Percentiles rank a stretch among this genome's conserved stretches.
Conservation (phyloP, 1,140 invertebrate species). For the Diabrotica virgifera region DNA sequence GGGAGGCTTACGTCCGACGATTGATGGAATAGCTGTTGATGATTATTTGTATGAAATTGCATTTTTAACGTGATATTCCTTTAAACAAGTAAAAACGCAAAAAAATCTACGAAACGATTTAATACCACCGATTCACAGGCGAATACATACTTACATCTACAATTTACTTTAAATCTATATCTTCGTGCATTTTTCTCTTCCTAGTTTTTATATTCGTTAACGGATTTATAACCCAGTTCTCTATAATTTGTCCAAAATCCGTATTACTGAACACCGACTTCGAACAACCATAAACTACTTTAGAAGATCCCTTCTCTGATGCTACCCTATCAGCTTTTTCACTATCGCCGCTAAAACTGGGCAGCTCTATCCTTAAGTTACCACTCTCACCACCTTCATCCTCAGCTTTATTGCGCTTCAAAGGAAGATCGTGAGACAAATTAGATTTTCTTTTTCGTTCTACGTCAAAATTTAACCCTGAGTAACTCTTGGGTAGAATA, state of each 20-base stretch:
- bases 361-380: conserved; percentile 4
- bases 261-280: neutral
- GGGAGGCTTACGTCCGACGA: no score
- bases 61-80: no score
- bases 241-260: conserved; percentile 13
- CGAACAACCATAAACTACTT: neutral
- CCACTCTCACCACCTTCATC: conserved; percentile 18
- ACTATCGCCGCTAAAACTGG: neutral
- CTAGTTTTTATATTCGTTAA: conserved; percentile 29
- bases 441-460: conserved; percentile 43
- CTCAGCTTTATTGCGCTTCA: conserved; percentile 31
- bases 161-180: conserved; percentile 35
- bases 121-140: no score
- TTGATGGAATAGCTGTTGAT: no score
- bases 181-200: conserved; percentile 39
- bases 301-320: neutral
- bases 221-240: conserved; percentile 27
- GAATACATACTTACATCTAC: no score
- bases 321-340: neutral
- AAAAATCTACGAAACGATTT: no score
- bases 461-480: conserved; percentile 29
- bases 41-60: no score
- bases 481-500: conserved; percentile 33
- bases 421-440: conserved; percentile 33
- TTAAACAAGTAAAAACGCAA: no score